Evolutionary conservation across 1,140 invertebrate genomes (phyloP), one percentile per base, ranked within the genome.

Genomic region (Drosophila parabipectinata): DNA sequence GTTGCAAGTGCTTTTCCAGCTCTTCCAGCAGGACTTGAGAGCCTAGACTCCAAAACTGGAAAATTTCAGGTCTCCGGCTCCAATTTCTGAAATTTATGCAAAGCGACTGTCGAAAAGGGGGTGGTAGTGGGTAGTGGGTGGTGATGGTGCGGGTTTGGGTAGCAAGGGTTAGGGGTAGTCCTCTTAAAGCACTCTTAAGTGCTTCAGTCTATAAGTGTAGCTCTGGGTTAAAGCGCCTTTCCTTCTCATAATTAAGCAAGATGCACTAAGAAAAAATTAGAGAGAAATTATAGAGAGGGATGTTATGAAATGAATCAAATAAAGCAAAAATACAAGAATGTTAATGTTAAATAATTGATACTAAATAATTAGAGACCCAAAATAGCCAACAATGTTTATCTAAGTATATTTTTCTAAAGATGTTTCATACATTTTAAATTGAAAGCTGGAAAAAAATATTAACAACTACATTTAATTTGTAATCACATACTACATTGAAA

Each of bases 1-100:
- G 63, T 64, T 77, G 82, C 68, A 87, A 85, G 82, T 85, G 73
- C 69, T 37, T 37, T 37, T 37, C 34, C 34, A 12, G 26, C 10
- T 37, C 10, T 37, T 37, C 34, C 34, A 12, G 34, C 10, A 12
- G 10, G 10, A 37, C 34, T 34, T 8, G 8, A 10, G 32, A 7
- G 8, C 32, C 32, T 34, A 34, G 10, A 34, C 32, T 68, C 32
- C 26, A 44, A 48, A 47, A 21, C 44, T 47, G 15, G 15, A 10
- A 18, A 44, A 15, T 44, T 44, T 18, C 39, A 44, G n/a, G 41
- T 18, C 15, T 9, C 41, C 41, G 21, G 18, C 44, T 47, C 44
- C 44, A 24, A 21, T 47, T 28, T 44, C 48, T 58, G 56, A 69
- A 78, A 69, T 84, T 77, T 80, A 84, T 79, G 72, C 76, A 79